Base-by-base conservation (phyloP, 1,140 invertebrate genomes). In the Alviniconcha marisindica region DNA sequence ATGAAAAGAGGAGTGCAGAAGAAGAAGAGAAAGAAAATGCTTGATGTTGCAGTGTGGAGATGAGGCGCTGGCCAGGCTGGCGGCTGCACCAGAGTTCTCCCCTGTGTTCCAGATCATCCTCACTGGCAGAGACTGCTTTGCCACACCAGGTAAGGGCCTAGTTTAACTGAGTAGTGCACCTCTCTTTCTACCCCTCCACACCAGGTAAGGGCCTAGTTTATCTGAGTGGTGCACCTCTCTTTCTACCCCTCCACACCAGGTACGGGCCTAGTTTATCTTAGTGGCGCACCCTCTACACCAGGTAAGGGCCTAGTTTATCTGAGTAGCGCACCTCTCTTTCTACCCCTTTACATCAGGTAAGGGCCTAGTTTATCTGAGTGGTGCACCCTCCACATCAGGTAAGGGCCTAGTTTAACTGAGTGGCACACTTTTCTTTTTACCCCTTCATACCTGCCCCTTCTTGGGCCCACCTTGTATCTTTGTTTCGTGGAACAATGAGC, bases 351-450 rank as follows among this genome's bases (percentile, higher is more conserved):
- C 84, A 78, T 85, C 86, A 82, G 83, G 84, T 87, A 74, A 82
- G 71, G 24, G 21, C 48, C 7, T 2, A 31, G n/a, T 5, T n/a
- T n/a, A n/a, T n/a, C n/a, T n/a, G n/a, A n/a, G n/a, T n/a, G n/a
- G n/a, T n/a, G n/a, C n/a, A n/a, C n/a, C n/a, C n/a, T n/a, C 69
- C 36, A 84, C 84, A 78, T 85, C 86, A 82, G 83, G 84, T 87
- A 74, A 82, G 71, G 24, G 21, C 48, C 7, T 2, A 31, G n/a
- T 5, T n/a, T n/a, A n/a, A n/a, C n/a, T n/a, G n/a, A n/a, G n/a
- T n/a, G n/a, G n/a, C n/a, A n/a, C n/a, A n/a, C n/a, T n/a, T n/a
- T n/a, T n/a, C n/a, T n/a, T n/a, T n/a, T n/a, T n/a, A n/a, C n/a
- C n/a, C n/a, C n/a, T n/a, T 36, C 36, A 84, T 83, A 78, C 86